Base-by-base conservation (phyloP, 2,797 vertebrate genomes). In the Anguilla pacifica region DNA sequence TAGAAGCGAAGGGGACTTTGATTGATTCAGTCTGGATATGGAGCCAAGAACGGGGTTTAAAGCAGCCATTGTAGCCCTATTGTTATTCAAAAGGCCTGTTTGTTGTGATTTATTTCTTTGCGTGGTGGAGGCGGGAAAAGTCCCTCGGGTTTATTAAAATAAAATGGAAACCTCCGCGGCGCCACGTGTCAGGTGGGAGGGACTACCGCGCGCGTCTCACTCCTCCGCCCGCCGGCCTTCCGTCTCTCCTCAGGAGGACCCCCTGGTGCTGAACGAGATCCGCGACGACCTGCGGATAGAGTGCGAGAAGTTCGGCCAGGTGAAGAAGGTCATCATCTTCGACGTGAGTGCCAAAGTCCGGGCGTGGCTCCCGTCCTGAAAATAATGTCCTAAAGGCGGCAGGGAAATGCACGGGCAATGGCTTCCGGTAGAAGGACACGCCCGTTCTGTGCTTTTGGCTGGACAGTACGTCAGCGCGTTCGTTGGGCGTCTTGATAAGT, bases 291-390 rank as follows among this genome's bases (percentile, higher is more conserved):
- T 99, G 88, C 95, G 97, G 85, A 95, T 96, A 0, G 98, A 99
- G 90, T 99, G 98, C 94, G 97, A 98, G 84, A 99, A 99, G 92
- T 99, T 99, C 86, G 98, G 98, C n/a, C 97, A 96, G 92, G 97
- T 98, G 61, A 99, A 97, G 94, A 99, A 99, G 91, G 97, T 99
- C 92, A 97, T 99, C 91, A 96, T 99, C 91, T 99, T 99, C 92
- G 98, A 99, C 93, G 98, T 99, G 96, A 95, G 98, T 97, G 90
- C 85, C 64, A 70, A 10, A 3, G 3, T 88, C 84, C 53, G 43
- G 77, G 43, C 61, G n/a, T 9, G 6, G 6, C 1, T 22, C 17
- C 31, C 13, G 13, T 74, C 70, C 11, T 13, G 13, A 6, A 39
- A 31, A 31, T 74, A 31, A 64, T 39, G 70, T 74, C 70, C 70